Evolutionary conservation across 2,113 vertebrate genomes (phyloP).

Genomic region (Rutilus rutilus): DNA sequence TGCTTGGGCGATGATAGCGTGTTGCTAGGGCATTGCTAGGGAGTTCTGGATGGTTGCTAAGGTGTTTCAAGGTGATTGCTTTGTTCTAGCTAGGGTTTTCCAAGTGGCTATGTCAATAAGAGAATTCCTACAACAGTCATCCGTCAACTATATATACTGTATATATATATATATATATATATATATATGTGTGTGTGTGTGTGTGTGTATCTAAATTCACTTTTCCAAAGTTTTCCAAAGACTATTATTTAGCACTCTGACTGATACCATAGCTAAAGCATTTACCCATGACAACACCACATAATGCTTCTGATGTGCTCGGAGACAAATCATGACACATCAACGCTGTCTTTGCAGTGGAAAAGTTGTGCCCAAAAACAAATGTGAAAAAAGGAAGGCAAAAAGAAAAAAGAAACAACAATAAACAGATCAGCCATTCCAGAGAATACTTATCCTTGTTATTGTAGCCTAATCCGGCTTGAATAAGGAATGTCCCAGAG

Average conservation of each 20-base stretch:
- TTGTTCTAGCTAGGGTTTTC: neutral
- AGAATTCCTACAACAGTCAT: neutral
- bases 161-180: too few species aligned
- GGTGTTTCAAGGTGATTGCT: neutral
- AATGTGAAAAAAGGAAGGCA: neutral
- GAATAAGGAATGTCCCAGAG: slow-evolving; percentile 1
- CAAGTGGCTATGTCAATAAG: neutral
- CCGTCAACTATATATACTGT: too few species aligned
- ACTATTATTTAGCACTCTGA: neutral
- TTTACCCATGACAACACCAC: neutral
- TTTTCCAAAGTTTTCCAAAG: neutral
- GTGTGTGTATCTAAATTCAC: too few species aligned
- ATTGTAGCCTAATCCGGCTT: slow-evolving; percentile 7
- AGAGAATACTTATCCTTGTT: slow-evolving; percentile 25
- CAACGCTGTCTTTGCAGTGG: neutral
- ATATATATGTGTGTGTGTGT: too few species aligned
- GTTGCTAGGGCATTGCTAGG: neutral
- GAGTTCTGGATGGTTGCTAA: neutral
- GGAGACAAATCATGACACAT: neutral
- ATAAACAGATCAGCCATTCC: slow-evolving; percentile 22
- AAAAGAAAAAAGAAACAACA: neutral
- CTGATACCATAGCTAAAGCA: neutral
- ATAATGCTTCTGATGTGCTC: neutral
- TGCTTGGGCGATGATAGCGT: neutral
- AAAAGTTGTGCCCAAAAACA: neutral